Conservation (phyloP, 2,113 vertebrate species). For the Indicator indicator region DNA sequence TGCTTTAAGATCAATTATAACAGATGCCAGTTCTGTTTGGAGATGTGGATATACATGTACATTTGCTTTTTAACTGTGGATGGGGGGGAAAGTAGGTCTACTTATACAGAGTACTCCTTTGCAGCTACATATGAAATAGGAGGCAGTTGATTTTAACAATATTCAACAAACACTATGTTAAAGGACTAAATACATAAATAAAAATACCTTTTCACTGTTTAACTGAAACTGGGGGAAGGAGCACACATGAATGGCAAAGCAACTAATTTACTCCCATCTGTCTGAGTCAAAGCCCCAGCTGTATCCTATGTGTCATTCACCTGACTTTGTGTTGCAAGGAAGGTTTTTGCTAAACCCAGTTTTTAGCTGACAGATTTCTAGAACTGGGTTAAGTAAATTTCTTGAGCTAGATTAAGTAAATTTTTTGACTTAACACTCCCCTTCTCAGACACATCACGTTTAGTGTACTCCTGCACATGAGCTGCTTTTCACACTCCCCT, state of each 20-base stretch:
- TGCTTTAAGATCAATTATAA: background rate
- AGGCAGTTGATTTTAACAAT: background rate
- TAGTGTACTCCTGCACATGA: background rate
- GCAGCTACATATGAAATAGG: background rate
- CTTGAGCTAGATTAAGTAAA: background rate
- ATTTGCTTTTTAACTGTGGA: background rate
- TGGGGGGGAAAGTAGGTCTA: background rate
- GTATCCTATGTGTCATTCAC: background rate
- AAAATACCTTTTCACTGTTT: background rate
- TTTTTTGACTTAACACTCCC: background rate
- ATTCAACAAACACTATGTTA: background rate
- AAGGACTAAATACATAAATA: background rate
- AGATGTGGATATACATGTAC: background rate
- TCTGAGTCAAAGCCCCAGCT: constrained; percentile 2
- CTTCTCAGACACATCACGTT: background rate
- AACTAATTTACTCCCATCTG: background rate
- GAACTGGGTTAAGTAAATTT: background rate
- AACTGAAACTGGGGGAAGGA: background rate
- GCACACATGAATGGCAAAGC: background rate
- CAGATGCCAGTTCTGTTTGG: background rate
- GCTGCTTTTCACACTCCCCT: background rate
- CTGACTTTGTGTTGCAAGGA: background rate
- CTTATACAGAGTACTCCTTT: background rate
- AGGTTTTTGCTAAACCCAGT: background rate
- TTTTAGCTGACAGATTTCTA: background rate